phyloP scores from a whole-genome alignment of 2,797 vertebrate genomes.

The Acanthurus lineatus region DNA sequence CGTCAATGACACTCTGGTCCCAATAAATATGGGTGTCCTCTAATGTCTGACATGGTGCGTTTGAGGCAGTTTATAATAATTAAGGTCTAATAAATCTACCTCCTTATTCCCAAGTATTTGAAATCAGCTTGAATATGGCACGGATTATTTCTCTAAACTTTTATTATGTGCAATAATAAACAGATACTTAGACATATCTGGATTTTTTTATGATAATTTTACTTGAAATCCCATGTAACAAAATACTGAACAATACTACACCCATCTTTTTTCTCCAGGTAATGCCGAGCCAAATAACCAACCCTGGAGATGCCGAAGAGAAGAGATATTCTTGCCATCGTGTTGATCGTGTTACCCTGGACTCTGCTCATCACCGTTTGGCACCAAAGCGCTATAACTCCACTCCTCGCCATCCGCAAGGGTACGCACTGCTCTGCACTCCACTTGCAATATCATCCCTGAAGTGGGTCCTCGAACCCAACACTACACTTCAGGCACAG shows the following conservation, averaged over 20 bases:
- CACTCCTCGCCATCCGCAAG: slow-evolving; percentile 96
- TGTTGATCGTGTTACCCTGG: slow-evolving; percentile 99
- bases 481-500: slow-evolving; percentile 57
- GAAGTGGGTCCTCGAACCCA: slow-evolving; percentile 67
- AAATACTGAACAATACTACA: not conserved
- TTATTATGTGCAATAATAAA: not conserved
- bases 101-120: not conserved
- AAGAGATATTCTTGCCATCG: slow-evolving; percentile 98
- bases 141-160: not conserved
- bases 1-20: not conserved
- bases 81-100: not conserved
- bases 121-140: not conserved
- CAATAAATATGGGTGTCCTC: not conserved
- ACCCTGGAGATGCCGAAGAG: slow-evolving; percentile 99
- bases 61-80: not conserved
- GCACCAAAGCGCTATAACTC: slow-evolving; percentile 97
- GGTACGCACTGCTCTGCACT: slow-evolving; percentile 85
- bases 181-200: not conserved
- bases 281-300: slow-evolving; percentile 97
- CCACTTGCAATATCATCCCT: slow-evolving; percentile 44
- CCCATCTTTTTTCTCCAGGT: slow-evolving; percentile 82
- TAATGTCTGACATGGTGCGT: not conserved
- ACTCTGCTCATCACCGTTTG: slow-evolving; percentile 99
- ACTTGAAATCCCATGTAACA: not conserved
- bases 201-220: not conserved